Percentiles rank a stretch among this genome's conserved stretches.
Evolutionary conservation across 2,888 invertebrate genomes (phyloP).

Genomic region (Tetragnatha montana): DNA sequence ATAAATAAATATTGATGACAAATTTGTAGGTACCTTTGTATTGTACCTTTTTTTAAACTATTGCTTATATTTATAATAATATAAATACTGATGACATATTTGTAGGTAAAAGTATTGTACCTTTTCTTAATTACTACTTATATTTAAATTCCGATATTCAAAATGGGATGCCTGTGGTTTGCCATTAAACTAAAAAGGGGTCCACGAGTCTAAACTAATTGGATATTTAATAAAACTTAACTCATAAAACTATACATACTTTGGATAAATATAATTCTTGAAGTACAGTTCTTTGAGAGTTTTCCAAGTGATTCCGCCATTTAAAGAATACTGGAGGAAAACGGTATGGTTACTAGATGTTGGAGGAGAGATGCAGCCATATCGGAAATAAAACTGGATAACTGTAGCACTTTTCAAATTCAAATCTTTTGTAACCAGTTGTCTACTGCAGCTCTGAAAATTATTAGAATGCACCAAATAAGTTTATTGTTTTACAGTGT

Average conservation of each 20-base stretch:
- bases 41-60: too few species aligned
- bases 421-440: constrained; percentile 75
- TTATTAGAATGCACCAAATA: not conserved
- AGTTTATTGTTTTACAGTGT: not conserved
- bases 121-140: too few species aligned
- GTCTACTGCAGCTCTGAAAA: constrained; percentile 75
- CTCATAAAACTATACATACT: constrained; percentile 62
- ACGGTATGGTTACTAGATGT: constrained; percentile 75
- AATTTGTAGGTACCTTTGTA: too few species aligned
- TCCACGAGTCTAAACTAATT: not conserved
- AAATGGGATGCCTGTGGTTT: not conserved
- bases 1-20: too few species aligned
- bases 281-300: constrained; percentile 75
- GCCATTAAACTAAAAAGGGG: not conserved
- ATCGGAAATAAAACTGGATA: constrained; percentile 76
- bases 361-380: constrained; percentile 75
- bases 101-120: too few species aligned
- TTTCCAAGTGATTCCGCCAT: constrained; percentile 76
- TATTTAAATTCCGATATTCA: too few species aligned
- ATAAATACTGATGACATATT: too few species aligned
- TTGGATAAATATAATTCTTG: constrained; percentile 74
- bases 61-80: too few species aligned
- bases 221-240: not conserved
- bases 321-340: constrained; percentile 75
- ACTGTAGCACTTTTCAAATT: constrained; percentile 75